A percentile compares a stretch with the other conserved stretches of the same genome.
Evolutionary conservation across 2,888 invertebrate genomes (phyloP).

Genomic region (Latrodectus hesperus): DNA sequence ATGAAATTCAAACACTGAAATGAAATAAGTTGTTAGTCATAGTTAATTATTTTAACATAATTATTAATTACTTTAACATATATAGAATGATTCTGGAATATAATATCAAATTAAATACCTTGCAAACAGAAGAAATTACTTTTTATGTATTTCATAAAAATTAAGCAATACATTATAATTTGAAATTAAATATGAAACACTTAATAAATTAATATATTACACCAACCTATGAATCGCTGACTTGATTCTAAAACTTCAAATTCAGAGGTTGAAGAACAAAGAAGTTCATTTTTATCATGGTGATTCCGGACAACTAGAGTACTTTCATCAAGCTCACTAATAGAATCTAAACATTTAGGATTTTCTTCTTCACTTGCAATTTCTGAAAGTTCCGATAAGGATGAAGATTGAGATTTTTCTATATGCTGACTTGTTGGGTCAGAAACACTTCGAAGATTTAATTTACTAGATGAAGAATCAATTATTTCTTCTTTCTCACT

Average conservation of each 20-base stretch:
- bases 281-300: slow-evolving; percentile 34
- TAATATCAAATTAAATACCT: no score
- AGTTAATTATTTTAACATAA: no score
- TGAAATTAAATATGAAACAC: no score
- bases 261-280: slow-evolving; percentile 52
- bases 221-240: slow-evolving; percentile 43
- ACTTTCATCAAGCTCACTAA: slow-evolving; percentile 31
- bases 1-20: no score
- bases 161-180: no score
- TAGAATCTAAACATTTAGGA: slow-evolving; percentile 16
- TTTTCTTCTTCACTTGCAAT: slow-evolving; percentile 29
- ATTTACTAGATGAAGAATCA: neutral
- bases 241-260: slow-evolving; percentile 48
- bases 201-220: no score
- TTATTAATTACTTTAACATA: no score
- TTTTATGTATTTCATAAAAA: no score
- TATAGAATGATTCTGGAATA: no score
- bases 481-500: neutral
- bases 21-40: no score
- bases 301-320: neutral
- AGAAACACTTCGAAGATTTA: slow-evolving; percentile 12
- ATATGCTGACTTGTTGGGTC: neutral
- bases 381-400: slow-evolving; percentile 8
- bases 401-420: slow-evolving; percentile 6
- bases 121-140: no score